Percentiles rank a stretch among this genome's conserved stretches.
Evolutionary conservation across 2,888 invertebrate species (phyloP).

Genomic region (Caenorhabditis afra): DNA sequence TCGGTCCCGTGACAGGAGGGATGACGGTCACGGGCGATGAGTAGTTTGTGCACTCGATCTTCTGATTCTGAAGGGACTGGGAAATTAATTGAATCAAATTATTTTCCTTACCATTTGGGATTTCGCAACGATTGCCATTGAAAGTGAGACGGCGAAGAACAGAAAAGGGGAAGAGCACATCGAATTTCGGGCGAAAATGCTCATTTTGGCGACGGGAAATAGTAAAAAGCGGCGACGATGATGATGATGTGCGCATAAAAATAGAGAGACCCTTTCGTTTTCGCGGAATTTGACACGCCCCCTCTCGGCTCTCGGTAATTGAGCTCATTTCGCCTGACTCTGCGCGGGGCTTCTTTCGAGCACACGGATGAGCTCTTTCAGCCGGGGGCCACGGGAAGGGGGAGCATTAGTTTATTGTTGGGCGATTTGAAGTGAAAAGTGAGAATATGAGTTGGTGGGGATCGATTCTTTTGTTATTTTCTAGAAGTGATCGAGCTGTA

Average conservation of each 20-base stretch:
- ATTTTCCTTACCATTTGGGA: not conserved
- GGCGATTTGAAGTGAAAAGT: not conserved
- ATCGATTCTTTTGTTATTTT: not conserved
- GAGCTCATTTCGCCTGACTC: constrained; percentile 13
- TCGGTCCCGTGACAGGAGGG: constrained; percentile 31
- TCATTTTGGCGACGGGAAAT: too few species aligned
- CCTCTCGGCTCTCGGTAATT: not conserved
- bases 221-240: not conserved
- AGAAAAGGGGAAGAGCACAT: not conserved
- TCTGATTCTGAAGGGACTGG: constrained; percentile 28
- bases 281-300: constrained; percentile 5
- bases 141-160: not conserved
- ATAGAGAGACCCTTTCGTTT: constrained; percentile 1
- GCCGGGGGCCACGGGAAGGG: too few species aligned
- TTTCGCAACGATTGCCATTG: too few species aligned
- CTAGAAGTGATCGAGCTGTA: not conserved
- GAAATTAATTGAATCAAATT: not conserved
- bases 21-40: constrained; percentile 38
- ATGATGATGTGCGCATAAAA: constrained; percentile 2
- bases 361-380: not conserved
- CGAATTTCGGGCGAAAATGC: too few species aligned
- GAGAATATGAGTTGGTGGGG: too few species aligned
- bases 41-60: constrained; percentile 53
- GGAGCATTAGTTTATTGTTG: not conserved
- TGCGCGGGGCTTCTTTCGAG: not conserved